A percentile compares a stretch with the other conserved stretches of the same genome.
Conservation (phyloP, 2,797 vertebrate genomes). For the Chloroceryle amazona region DNA sequence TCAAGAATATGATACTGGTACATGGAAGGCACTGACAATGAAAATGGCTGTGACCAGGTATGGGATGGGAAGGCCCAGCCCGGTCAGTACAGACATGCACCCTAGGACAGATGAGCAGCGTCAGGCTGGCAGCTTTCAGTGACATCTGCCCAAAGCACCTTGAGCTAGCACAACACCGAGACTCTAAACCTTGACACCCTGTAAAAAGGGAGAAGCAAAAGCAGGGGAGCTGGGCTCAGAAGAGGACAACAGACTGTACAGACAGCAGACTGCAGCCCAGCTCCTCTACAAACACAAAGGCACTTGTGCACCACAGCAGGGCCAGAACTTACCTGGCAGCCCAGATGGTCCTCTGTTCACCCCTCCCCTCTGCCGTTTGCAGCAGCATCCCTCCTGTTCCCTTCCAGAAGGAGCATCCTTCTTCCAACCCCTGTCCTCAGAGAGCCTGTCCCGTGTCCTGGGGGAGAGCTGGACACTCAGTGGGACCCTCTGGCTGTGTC, state of each 20-base stretch:
- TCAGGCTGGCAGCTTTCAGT: not conserved
- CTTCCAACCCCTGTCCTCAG: rapidly evolving
- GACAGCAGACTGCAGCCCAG: not conserved
- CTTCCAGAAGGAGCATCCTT: not conserved
- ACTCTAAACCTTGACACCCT: too few relatives aligned
- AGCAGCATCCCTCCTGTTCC: not conserved
- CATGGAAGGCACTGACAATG: not conserved
- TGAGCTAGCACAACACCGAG: not conserved
- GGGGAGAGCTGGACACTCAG: rapidly evolving
- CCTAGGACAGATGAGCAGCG: too few relatives aligned
- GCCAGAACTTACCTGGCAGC: not conserved
- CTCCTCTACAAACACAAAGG: not conserved
- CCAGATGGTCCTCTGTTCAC: not conserved
- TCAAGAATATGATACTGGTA: not conserved
- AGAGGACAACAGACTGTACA: not conserved
- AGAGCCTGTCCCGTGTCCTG: rapidly evolving
- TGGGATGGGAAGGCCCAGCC: not conserved
- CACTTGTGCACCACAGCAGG: not conserved
- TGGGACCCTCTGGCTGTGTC: rapidly evolving
- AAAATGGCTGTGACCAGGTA: not conserved
- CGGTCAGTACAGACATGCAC: not conserved
- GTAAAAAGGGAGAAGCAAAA: not conserved
- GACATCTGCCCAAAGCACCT: not conserved
- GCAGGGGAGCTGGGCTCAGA: not conserved
- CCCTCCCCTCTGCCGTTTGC: rapidly evolving